phyloP scores from a whole-genome alignment of 2,113 vertebrate species.

The Phyllopteryx taeniolatus region DNA sequence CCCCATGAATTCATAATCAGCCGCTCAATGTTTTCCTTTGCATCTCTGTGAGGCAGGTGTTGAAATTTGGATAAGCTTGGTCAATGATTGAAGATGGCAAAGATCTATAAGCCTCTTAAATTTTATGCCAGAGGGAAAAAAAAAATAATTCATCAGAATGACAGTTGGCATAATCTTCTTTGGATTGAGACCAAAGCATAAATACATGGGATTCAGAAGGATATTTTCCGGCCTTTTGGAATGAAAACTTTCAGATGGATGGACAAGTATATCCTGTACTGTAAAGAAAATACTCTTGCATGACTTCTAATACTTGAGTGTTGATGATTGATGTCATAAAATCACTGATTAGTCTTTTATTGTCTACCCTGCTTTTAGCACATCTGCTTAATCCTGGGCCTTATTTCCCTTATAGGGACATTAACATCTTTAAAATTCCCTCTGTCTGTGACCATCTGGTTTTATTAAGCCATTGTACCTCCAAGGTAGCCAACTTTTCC shows the following conservation, averaged over 20 bases:
- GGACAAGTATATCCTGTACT: neutral
- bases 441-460: slow-evolving; percentile 65
- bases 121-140: slow-evolving; percentile 41
- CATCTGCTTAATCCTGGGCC: slow-evolving; percentile 62
- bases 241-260: slow-evolving; percentile 22
- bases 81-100: slow-evolving; percentile 44
- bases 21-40: slow-evolving; percentile 24
- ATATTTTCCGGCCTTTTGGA: slow-evolving; percentile 28
- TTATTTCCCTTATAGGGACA: slow-evolving; percentile 53
- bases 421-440: slow-evolving; percentile 54
- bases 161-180: slow-evolving; percentile 58
- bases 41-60: slow-evolving; percentile 44
- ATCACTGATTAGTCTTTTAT: slow-evolving; percentile 54
- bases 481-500: slow-evolving; percentile 49
- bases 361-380: slow-evolving; percentile 41
- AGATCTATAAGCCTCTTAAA: slow-evolving; percentile 55
- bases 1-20: slow-evolving; percentile 57
- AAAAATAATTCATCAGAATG: slow-evolving; percentile 43
- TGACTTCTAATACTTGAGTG: slow-evolving; percentile 36
- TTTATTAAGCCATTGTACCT: slow-evolving; percentile 63
- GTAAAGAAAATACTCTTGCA: slow-evolving; percentile 18
- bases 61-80: slow-evolving; percentile 33
- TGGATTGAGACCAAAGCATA: slow-evolving; percentile 41
- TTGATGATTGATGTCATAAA: slow-evolving; percentile 54
- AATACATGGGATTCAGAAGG: slow-evolving; percentile 15